Evolutionary conservation across 2,113 vertebrate genomes (phyloP).

Genomic region (Paradoxurus hermaphroditus): DNA sequence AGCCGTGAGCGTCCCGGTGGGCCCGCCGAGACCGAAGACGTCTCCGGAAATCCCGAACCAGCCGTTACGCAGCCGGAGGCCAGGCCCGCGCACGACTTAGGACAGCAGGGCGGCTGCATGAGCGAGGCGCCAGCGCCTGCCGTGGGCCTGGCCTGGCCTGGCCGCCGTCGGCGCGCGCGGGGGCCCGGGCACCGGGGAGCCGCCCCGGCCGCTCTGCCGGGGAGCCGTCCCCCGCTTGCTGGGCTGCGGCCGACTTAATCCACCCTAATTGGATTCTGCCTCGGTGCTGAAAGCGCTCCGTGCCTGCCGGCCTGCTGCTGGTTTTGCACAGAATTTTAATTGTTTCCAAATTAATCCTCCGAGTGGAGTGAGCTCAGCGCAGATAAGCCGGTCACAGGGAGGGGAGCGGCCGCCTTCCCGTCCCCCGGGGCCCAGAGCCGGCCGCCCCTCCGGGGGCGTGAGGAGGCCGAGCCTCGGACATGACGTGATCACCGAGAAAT

Average conservation of each 20-base stretch:
- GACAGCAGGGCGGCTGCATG: neutral
- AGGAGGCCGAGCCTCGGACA: constrained; percentile 18
- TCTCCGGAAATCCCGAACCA: constrained; percentile 39
- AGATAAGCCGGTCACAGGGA: constrained; percentile 50
- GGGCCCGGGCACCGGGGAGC: neutral
- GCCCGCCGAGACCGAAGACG: neutral
- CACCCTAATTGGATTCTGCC: constrained; percentile 74
- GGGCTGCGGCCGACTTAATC: constrained; percentile 75
- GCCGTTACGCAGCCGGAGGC: neutral
- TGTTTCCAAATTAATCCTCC: constrained; percentile 74
- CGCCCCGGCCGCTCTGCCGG: neutral
- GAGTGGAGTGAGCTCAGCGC: constrained; percentile 40
- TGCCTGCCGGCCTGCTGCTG: neutral
- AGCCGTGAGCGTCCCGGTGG: neutral
- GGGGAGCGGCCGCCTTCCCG: neutral
- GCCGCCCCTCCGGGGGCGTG: neutral
- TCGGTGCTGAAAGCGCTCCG: constrained; percentile 64
- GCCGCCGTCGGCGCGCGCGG: neutral
- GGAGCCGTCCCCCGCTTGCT: neutral
- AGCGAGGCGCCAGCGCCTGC: neutral
- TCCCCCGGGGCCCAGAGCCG: neutral
- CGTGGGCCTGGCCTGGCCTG: accelerated
- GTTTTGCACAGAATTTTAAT: constrained; percentile 70
- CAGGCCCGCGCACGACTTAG: neutral
- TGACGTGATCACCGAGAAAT: constrained; percentile 38